Evolutionary conservation across 2,888 invertebrate genomes (phyloP).

Genomic region (Deladenus siricidicola): DNA sequence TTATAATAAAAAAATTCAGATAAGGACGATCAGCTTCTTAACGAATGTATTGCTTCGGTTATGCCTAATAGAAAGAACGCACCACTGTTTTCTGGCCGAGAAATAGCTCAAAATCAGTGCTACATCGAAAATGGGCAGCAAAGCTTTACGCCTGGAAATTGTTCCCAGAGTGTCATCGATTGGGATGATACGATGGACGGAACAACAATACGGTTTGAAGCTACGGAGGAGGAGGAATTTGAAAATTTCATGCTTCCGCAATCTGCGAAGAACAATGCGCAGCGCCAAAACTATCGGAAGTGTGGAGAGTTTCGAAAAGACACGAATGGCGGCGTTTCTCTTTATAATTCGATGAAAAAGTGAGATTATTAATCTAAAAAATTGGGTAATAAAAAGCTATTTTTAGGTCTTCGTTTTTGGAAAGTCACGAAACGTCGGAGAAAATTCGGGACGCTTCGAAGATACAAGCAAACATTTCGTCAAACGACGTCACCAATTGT

Average conservation of each 20-base stretch:
- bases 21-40: slow-evolving; percentile 2
- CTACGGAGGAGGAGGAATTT: not conserved
- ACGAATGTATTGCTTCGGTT: slow-evolving; percentile 12
- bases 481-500: no score
- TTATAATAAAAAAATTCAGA: no score
- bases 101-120: not conserved
- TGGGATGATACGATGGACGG: not conserved
- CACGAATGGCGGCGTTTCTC: no score
- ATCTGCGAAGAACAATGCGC: no score
- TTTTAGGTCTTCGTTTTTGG: slow-evolving; percentile 19
- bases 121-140: not conserved
- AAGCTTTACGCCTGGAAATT: not conserved
- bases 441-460: slow-evolving; percentile 23
- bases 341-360: slow-evolving; percentile 10
- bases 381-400: not conserved
- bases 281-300: no score
- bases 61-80: slow-evolving; percentile 10
- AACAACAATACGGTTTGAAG: not conserved
- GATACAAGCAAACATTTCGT: not conserved
- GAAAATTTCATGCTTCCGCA: no score
- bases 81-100: not conserved
- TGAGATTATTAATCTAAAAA: not conserved
- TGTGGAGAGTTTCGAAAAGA: no score
- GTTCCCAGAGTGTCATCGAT: not conserved
- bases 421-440: slow-evolving; percentile 19